Conservation (phyloP, 2,888 invertebrate genomes). For the Tetragonula carbonaria region DNA sequence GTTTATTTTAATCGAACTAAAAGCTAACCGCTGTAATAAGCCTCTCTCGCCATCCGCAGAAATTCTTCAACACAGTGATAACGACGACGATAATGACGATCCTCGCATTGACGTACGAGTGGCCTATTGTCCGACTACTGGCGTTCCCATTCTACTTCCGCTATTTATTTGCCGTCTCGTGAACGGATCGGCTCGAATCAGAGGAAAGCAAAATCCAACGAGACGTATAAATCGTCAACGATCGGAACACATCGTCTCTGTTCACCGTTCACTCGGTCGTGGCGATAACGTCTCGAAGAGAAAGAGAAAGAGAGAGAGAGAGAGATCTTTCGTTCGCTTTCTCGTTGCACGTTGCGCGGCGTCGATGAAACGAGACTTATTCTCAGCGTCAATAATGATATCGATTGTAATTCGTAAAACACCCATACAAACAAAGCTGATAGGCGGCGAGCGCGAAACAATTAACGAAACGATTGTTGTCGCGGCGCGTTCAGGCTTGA, state of each 20-base stretch:
- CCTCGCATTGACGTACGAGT: constrained; percentile 23
- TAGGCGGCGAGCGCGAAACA: constrained; percentile 31
- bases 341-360: constrained; percentile 4
- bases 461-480: constrained; percentile 42
- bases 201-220: background rate
- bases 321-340: background rate
- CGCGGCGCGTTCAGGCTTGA: background rate
- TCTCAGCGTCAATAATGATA: constrained; percentile 28
- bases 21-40: background rate
- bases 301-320: too few relatives aligned
- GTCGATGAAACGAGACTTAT: constrained; percentile 37
- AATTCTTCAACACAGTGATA: background rate
- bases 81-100: background rate
- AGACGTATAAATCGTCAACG: constrained; percentile 24
- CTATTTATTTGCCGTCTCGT: constrained; percentile 22
- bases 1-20: background rate
- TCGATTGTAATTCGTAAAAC: constrained; percentile 39
- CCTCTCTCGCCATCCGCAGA: background rate
- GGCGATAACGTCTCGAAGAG: background rate
- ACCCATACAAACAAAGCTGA: constrained; percentile 27
- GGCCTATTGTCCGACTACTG: constrained; percentile 30
- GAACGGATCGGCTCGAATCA: constrained; percentile 11
- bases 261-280: constrained; percentile 5
- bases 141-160: constrained; percentile 41
- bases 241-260: background rate